Conservation (phyloP, 2,888 invertebrate species). For the Lottia scabra region DNA sequence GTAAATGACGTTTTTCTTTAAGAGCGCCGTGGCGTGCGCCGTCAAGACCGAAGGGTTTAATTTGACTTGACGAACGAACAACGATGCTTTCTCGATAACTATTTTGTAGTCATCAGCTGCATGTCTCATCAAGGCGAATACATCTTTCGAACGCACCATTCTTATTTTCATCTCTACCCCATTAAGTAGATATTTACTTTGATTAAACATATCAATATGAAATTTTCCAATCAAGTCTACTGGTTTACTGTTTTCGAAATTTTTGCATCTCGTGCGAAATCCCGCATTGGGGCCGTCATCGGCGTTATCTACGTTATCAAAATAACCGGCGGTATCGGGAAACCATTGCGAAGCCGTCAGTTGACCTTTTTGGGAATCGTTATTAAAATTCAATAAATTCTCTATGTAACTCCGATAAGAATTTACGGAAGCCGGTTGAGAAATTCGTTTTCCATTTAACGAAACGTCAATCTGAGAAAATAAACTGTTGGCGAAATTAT, state of each 20-base stretch:
- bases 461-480: neutral
- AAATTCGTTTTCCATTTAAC: neutral
- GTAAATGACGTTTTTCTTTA: neutral
- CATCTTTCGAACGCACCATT: neutral
- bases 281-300: neutral
- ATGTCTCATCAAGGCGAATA: neutral
- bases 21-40: neutral
- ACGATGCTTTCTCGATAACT: neutral
- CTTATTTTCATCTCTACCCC: neutral
- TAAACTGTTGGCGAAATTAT: neutral
- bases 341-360: neutral
- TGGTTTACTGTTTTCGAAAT: neutral
- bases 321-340: neutral
- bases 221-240: neutral
- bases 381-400: neutral
- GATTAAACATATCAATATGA: neutral
- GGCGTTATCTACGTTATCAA: neutral
- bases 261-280: neutral
- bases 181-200: neutral
- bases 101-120: neutral
- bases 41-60: neutral
- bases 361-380: neutral
- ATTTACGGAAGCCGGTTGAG: neutral
- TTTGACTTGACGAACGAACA: neutral
- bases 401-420: neutral